A percentile compares a stretch with the other conserved stretches of the same genome.
These are phyloP conservation scores for Bergia sp. DNA, from an alignment of 92 coral and sea anemone genomes.

Conservation along the genomic window DNA sequence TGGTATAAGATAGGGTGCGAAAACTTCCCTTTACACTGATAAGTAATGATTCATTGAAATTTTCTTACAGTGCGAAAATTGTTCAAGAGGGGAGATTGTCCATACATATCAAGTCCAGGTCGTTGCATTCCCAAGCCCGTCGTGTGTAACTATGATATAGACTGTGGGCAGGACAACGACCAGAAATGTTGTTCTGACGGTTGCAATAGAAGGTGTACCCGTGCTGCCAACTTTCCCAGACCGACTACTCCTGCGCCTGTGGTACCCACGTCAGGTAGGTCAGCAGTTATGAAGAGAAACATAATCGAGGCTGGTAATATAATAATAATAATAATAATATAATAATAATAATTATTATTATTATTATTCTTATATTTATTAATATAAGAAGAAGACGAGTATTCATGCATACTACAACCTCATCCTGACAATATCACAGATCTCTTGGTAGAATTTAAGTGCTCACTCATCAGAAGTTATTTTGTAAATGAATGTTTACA, in stretches of 20 bases:
- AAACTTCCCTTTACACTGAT: too few relatives aligned
- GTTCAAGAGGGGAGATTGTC: slow-evolving; percentile 71
- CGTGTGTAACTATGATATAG: slow-evolving; percentile 64
- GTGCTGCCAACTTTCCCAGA: slow-evolving; percentile 46
- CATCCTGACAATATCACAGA: too few relatives aligned
- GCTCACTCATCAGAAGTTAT: too few relatives aligned
- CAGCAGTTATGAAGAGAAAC: background rate
- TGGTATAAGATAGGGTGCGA: too few relatives aligned
- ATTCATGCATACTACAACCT: too few relatives aligned
- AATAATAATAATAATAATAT: too few relatives aligned
- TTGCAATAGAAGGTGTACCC: slow-evolving; percentile 57
- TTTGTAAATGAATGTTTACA: too few relatives aligned
- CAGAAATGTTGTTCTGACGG: slow-evolving; percentile 75
- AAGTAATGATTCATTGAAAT: background rate
- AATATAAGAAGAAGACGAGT: too few relatives aligned
- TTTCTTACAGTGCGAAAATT: slow-evolving; percentile 48
- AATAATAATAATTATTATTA: too few relatives aligned
- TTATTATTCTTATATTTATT: too few relatives aligned
- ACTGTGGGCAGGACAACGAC: slow-evolving; percentile 50
- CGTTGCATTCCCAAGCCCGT: slow-evolving; percentile 42
- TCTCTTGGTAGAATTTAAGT: too few relatives aligned
- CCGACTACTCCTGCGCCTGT: slow-evolving; percentile 10
- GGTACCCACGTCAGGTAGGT: slow-evolving; percentile 37
- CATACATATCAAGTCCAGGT: slow-evolving; percentile 53
- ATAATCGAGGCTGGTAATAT: background rate